Evolutionary conservation across 2,888 invertebrate genomes (phyloP).

Genomic region (Lycaena phlaeas): DNA sequence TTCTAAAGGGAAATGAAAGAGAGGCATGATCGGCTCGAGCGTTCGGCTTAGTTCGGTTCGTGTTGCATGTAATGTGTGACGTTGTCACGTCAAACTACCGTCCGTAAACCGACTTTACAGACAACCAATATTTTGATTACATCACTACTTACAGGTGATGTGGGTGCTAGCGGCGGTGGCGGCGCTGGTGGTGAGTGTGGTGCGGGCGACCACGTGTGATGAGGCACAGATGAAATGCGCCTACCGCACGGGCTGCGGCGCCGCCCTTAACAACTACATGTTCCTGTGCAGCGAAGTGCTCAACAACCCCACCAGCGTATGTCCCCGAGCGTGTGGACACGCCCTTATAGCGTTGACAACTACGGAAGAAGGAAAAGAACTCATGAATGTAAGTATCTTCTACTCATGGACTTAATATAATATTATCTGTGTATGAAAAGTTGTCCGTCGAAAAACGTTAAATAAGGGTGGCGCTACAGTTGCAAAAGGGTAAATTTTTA

Average conservation of each 20-base stretch:
- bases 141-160: slow-evolving; percentile 56
- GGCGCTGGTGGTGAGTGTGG: slow-evolving; percentile 33
- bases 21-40: too few relatives aligned
- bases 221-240: slow-evolving; percentile 82
- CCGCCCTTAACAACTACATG: slow-evolving; percentile 83
- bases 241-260: slow-evolving; percentile 82
- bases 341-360: slow-evolving; percentile 85
- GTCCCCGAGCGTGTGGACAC: slow-evolving; percentile 82
- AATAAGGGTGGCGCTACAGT: too few relatives aligned
- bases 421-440: too few relatives aligned
- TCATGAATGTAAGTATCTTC: slow-evolving; percentile 81
- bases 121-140: too few relatives aligned
- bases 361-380: slow-evolving; percentile 83
- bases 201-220: slow-evolving; percentile 67
- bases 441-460: too few relatives aligned
- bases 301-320: slow-evolving; percentile 69
- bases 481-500: too few relatives aligned
- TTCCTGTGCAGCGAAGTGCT: slow-evolving; percentile 80
- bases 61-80: too few relatives aligned
- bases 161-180: slow-evolving; percentile 46
- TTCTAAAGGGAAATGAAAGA: too few relatives aligned
- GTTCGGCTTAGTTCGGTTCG: too few relatives aligned
- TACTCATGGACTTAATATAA: too few relatives aligned
- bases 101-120: too few relatives aligned
- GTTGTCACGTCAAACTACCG: too few relatives aligned